Conservation (phyloP, 2,113 vertebrate genomes). For the Myrmecophaga tridactyla region DNA sequence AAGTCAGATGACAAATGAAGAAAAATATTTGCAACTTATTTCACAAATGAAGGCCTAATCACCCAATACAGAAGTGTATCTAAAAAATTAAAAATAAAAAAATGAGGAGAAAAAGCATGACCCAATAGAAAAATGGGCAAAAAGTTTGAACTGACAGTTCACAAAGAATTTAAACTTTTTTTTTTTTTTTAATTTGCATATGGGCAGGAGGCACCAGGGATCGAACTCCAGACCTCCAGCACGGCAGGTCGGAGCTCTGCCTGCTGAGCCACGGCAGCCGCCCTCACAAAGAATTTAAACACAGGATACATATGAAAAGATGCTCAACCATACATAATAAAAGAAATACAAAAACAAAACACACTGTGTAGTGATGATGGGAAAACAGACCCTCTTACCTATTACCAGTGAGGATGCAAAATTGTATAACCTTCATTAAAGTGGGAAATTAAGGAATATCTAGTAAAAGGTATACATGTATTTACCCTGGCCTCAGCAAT, state of each 20-base stretch:
- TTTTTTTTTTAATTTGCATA: too few relatives aligned
- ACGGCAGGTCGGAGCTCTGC: too few relatives aligned
- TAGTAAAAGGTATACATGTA: neutral
- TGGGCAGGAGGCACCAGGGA: too few relatives aligned
- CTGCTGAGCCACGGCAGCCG: too few relatives aligned
- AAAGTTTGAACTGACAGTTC: neutral
- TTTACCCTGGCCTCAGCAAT: neutral
- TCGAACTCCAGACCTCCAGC: too few relatives aligned
- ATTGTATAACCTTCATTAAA: too few relatives aligned
- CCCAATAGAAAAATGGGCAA: neutral
- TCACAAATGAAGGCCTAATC: neutral
- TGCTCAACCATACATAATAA: neutral
- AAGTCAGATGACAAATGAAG: neutral
- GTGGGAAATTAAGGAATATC: neutral
- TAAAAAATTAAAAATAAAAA: neutral
- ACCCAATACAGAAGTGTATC: neutral
- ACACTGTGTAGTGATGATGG: neutral
- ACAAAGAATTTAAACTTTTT: too few relatives aligned
- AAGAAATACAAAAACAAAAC: neutral
- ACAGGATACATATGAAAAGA: neutral
- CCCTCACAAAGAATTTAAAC: too few relatives aligned
- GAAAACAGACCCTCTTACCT: neutral
- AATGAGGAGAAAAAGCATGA: neutral
- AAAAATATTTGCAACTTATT: neutral
- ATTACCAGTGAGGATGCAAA: neutral